Conservation (phyloP, 2,888 invertebrate species). For the Colostygia pectinataria region DNA sequence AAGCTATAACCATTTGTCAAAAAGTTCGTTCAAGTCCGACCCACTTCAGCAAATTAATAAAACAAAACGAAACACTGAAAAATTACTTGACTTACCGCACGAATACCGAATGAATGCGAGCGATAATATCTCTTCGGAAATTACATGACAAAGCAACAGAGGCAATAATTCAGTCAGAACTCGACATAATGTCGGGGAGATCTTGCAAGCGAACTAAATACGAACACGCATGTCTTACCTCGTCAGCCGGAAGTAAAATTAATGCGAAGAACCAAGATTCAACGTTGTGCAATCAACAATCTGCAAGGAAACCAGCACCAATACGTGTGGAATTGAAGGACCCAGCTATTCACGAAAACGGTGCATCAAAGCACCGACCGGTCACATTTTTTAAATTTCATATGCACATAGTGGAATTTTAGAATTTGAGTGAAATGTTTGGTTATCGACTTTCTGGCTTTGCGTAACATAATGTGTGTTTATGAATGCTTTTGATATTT, state of each 20-base stretch:
- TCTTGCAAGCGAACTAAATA: slow-evolving; percentile 32
- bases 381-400: too few species aligned
- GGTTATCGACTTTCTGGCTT: too few species aligned
- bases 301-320: slow-evolving; percentile 16
- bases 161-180: slow-evolving; percentile 27
- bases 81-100: slow-evolving; percentile 9
- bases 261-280: slow-evolving; percentile 23
- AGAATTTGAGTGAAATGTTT: too few species aligned
- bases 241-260: slow-evolving; percentile 25
- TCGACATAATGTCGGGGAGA: slow-evolving; percentile 24
- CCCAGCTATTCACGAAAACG: too few species aligned
- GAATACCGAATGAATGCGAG: slow-evolving; percentile 21
- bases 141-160: slow-evolving; percentile 23
- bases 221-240: slow-evolving; percentile 30
- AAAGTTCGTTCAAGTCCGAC: background rate
- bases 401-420: too few species aligned
- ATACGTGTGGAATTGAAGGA: background rate
- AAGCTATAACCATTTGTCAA: background rate
- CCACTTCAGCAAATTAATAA: slow-evolving; percentile 3
- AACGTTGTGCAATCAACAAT: slow-evolving; percentile 8
- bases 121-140: slow-evolving; percentile 26
- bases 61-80: slow-evolving; percentile 14
- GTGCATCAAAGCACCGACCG: too few species aligned
- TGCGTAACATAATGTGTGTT: too few species aligned
- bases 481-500: background rate